These are phyloP conservation scores for Calyptommatus sinebrachiatus DNA, from an alignment of 2,113 vertebrate species.

Conservation along the genomic window DNA sequence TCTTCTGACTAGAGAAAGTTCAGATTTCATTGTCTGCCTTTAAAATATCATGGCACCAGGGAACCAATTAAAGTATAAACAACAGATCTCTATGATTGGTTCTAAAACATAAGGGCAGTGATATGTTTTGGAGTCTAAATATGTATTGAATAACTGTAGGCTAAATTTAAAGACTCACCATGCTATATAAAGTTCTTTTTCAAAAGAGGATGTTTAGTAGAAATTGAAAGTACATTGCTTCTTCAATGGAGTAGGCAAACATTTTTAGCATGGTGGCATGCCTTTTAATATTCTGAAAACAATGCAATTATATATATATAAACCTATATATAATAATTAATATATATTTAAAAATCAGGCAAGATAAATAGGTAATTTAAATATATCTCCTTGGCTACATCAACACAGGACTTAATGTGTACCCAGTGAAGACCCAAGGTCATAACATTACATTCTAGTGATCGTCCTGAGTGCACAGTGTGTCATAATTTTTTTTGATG, in stretches of 20 bases:
- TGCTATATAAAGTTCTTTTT: neutral
- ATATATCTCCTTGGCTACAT: neutral
- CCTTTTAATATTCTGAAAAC: neutral
- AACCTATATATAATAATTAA: too few species aligned
- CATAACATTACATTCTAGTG: too few species aligned
- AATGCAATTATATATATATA: too few species aligned
- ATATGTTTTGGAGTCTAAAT: neutral
- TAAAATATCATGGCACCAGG: neutral
- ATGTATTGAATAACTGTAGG: neutral
- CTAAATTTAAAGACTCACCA: neutral
- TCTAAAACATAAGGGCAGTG: neutral
- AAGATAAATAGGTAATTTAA: neutral
- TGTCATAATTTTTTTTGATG: too few species aligned
- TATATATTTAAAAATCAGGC: neutral
- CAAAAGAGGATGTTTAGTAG: neutral
- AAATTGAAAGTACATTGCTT: neutral
- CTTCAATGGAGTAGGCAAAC: neutral
- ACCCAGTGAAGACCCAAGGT: too few species aligned
- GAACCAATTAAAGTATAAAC: conserved; percentile 35
- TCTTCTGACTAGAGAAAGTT: too few species aligned
- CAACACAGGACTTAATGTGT: too few species aligned
- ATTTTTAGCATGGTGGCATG: neutral
- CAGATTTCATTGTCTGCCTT: conserved; percentile 1
- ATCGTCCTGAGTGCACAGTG: too few species aligned
- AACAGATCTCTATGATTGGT: neutral